Evolutionary conservation across 2,888 invertebrate genomes (phyloP), one percentile per base, ranked within the genome.

Genomic region (Leptopilina myrica): DNA sequence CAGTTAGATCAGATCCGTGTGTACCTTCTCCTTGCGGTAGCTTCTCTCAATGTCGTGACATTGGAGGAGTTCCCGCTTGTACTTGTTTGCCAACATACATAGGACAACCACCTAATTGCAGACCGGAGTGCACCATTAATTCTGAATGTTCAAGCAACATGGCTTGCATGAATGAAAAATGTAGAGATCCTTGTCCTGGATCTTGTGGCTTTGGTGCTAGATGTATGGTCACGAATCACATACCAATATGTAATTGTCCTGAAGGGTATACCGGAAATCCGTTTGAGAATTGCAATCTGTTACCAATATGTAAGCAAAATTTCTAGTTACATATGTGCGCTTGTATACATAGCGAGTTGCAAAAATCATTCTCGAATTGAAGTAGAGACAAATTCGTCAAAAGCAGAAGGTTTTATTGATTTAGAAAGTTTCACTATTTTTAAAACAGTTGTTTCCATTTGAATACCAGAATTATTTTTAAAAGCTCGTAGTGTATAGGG

Each of bases 21-120:
- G 92, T 93, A 83, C 96, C 96, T 69, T 95, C 95, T 11, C 96
- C 96, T 0, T 97, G 97, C 89, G 97, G 97, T 56, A 95, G 96
- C 12, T 96, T 96, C 88, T 96, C 97, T 82, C 93, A 95, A 86
- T 97, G 97, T 88, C 94, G 95, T 86, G 95, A 95, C 90, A 90
- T 94, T 43, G 88, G 88, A 75, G 91, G 92, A 20, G 88, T 90
- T 15, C 91, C 93, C 7, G 88, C 92, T 43, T 96, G 96, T 88
- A 95, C 95, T 2, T 96, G 96, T 88, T 90, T 95, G 79, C 91
- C 92, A 12, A 94, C 93, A 80, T 96, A 94, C 86, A 92, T 94
- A 64, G 96, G 96, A 64, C 92, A 94, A 80, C 96, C 96, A 59
- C 95, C 96, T n/a, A 94, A 94, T 76, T 96, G 96, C 88, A 93